These are phyloP conservation scores for Suricata suricatta DNA, from an alignment of 2,113 vertebrate genomes.

Conservation along the genomic window DNA sequence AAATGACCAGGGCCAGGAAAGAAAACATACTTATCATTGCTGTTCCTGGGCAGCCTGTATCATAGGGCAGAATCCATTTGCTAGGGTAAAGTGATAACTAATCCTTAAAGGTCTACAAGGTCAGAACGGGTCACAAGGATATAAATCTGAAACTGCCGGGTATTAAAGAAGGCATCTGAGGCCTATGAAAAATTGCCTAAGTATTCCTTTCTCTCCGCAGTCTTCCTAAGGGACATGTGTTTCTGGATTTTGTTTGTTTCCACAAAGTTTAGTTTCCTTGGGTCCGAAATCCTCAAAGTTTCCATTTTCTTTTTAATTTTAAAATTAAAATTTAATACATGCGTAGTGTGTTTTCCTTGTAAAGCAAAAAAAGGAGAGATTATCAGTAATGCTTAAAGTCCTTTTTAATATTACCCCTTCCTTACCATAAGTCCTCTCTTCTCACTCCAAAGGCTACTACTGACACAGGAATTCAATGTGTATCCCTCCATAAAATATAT, in stretches of 20 bases:
- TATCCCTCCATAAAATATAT: neutral
- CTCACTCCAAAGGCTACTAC: neutral
- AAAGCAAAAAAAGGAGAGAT: neutral
- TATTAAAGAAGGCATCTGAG: neutral
- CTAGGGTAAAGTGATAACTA: neutral
- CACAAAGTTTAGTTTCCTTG: neutral
- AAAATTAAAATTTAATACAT: neutral
- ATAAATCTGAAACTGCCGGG: neutral
- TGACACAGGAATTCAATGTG: neutral
- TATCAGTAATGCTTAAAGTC: neutral
- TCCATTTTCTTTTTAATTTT: conserved; percentile 31
- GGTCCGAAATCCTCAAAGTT: neutral
- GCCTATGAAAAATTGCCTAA: neutral
- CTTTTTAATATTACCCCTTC: neutral
- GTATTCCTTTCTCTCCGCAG: neutral
- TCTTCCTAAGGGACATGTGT: neutral
- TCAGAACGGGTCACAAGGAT: neutral
- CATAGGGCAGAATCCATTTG: neutral
- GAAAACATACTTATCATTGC: conserved; percentile 64
- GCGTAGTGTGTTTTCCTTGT: neutral
- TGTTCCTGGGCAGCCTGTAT: conserved; percentile 19
- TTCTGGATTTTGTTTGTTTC: neutral
- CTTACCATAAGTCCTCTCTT: neutral
- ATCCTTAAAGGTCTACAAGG: neutral
- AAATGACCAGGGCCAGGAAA: conserved; percentile 52